These are phyloP conservation scores for Astreopora myriophthalma DNA, from an alignment of 64 coral and sea anemone genomes.

Conservation along the genomic window DNA sequence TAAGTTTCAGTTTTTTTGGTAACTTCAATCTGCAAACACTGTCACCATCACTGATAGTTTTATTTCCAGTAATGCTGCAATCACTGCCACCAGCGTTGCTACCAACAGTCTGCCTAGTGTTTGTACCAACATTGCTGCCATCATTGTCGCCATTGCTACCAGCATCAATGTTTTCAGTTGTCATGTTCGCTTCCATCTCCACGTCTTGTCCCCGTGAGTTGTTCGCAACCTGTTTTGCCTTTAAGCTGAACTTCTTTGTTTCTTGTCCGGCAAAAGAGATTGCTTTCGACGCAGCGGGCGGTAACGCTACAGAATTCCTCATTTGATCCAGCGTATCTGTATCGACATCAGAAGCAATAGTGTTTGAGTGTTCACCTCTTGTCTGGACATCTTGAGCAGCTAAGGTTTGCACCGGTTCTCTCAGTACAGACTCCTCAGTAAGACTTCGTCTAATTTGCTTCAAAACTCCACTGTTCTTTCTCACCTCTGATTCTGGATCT, in stretches of 20 bases:
- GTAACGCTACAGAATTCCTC: neutral
- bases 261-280: neutral
- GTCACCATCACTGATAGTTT: neutral
- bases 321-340: neutral
- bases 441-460: neutral
- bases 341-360: neutral
- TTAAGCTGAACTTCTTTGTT: neutral
- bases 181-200: neutral
- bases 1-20: conserved; percentile 13
- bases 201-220: neutral
- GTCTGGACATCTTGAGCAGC: neutral
- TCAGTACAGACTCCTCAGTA: neutral
- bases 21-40: conserved; percentile 13
- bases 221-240: neutral
- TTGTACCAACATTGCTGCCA: neutral
- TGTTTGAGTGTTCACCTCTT: conserved; percentile 41
- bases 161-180: neutral
- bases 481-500: neutral
- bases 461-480: neutral
- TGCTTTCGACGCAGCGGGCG: neutral
- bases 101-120: neutral
- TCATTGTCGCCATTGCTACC: neutral
- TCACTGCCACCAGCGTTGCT: neutral
- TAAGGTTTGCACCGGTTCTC: neutral
- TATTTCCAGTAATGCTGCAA: neutral